Percentiles rank a stretch among this genome's conserved stretches.
phyloP scores from a whole-genome alignment of 2,888 invertebrate species.

The Bombyx huttoni region DNA sequence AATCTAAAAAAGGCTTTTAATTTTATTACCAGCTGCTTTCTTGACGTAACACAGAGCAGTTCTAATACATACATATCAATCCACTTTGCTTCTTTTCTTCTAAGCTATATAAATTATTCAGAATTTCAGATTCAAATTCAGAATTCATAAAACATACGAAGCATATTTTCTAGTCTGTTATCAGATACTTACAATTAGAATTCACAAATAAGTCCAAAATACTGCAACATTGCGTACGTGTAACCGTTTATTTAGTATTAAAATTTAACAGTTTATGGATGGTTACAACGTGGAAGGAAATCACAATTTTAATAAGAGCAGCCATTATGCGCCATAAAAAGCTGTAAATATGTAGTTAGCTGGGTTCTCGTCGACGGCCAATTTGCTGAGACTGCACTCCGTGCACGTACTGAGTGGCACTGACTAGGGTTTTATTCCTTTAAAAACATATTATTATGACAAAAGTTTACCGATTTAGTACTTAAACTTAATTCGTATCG shows the following conservation, averaged over 20 bases:
- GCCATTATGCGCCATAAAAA: constrained; percentile 64
- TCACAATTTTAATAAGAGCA: constrained; percentile 66
- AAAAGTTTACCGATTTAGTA: not conserved
- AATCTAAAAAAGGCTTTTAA: no score
- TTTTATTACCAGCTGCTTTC: no score
- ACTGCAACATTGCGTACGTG: not conserved
- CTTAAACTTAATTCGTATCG: not conserved
- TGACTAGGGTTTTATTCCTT: not conserved
- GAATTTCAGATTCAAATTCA: no score
- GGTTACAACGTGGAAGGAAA: constrained; percentile 49
- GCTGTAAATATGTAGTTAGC: constrained; percentile 65
- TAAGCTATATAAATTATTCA: no score
- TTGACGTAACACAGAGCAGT: no score
- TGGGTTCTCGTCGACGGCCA: constrained; percentile 34
- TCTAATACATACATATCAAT: no score
- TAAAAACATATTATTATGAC: not conserved
- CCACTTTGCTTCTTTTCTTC: no score
- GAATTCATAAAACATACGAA: no score
- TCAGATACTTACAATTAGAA: no score
- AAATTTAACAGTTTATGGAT: constrained; percentile 6
- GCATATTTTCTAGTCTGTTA: no score
- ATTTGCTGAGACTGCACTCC: constrained; percentile 27
- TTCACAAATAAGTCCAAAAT: no score
- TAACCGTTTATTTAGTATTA: not conserved
- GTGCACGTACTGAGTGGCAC: constrained; percentile 2